phyloP scores from a whole-genome alignment of 2,113 vertebrate species.

The Pagrus major region DNA sequence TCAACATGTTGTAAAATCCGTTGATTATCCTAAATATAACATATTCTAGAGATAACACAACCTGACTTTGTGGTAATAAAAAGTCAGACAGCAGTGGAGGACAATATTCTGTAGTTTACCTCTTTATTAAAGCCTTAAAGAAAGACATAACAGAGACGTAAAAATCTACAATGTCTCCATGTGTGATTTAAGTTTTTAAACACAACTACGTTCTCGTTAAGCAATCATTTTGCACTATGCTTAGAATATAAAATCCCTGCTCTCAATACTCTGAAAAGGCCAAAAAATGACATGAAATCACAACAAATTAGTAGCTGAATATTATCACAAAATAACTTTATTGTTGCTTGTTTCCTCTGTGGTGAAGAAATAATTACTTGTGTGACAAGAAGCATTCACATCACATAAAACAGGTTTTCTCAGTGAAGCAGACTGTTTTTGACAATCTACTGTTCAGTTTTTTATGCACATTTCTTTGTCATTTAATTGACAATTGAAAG shows the following conservation, averaged over 20 bases:
- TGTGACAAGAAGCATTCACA: background rate
- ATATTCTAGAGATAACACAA: constrained; percentile 7
- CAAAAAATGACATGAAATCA: constrained; percentile 16
- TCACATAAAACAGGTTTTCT: constrained; percentile 14
- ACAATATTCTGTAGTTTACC: constrained; percentile 54
- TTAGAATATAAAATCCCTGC: constrained; percentile 37
- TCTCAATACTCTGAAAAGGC: constrained; percentile 24
- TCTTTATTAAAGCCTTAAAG: constrained; percentile 71
- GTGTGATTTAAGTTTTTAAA: constrained; percentile 14
- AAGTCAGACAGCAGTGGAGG: constrained; percentile 14
- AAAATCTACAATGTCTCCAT: constrained; percentile 14
- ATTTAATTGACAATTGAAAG: constrained; percentile 21
- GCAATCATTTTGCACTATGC: constrained; percentile 64
- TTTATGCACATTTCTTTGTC: constrained; percentile 10
- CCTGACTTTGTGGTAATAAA: background rate
- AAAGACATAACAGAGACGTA: constrained; percentile 27
- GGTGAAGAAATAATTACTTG: constrained; percentile 7
- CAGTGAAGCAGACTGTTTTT: constrained; percentile 45
- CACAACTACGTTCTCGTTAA: constrained; percentile 40
- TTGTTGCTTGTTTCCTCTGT: constrained; percentile 12
- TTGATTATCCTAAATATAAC: background rate
- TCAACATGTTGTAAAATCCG: background rate
- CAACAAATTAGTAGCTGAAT: background rate
- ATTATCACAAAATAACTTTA: background rate
- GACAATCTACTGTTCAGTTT: constrained; percentile 64